A percentile compares a stretch with the other conserved stretches of the same genome.
Evolutionary conservation across 2,888 invertebrate species (phyloP).

Genomic region (Erynnis tages): DNA sequence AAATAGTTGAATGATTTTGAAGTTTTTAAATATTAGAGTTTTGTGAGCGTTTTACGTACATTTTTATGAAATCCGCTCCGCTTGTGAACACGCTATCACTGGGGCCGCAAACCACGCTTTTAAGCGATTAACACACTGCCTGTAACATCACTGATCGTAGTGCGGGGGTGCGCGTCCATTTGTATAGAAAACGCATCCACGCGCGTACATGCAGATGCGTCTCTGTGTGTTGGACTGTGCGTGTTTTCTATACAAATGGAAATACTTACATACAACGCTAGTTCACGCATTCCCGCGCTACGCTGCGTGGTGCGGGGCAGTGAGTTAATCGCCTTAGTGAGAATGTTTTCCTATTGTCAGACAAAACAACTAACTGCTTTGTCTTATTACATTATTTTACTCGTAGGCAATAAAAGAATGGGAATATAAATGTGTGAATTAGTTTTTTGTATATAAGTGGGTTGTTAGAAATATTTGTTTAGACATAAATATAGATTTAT

Average conservation of each 20-base stretch:
- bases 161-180: too few relatives aligned
- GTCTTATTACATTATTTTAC: neutral
- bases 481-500: slow-evolving; percentile 20
- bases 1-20: slow-evolving; percentile 4
- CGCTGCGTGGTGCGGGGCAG: too few relatives aligned
- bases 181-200: too few relatives aligned
- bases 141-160: too few relatives aligned
- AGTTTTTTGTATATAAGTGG: slow-evolving; percentile 26
- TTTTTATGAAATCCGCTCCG: slow-evolving; percentile 10
- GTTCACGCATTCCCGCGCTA: too few relatives aligned
- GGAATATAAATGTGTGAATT: slow-evolving; percentile 17
- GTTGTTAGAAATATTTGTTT: slow-evolving; percentile 19
- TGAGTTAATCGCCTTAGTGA: too few relatives aligned
- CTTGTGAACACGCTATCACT: slow-evolving; percentile 15
- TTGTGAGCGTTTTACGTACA: slow-evolving; percentile 6
- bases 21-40: slow-evolving; percentile 12
- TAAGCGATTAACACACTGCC: too few relatives aligned
- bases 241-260: too few relatives aligned
- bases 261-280: too few relatives aligned
- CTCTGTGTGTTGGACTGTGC: too few relatives aligned
- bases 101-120: neutral
- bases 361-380: neutral
- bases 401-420: slow-evolving; percentile 8
- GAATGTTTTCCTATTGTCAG: slow-evolving; percentile 3
- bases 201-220: too few relatives aligned